Evolutionary conservation across 2,797 vertebrate species (phyloP), one percentile per base, ranked within the genome.

Genomic region (Diceros bicornis): DNA sequence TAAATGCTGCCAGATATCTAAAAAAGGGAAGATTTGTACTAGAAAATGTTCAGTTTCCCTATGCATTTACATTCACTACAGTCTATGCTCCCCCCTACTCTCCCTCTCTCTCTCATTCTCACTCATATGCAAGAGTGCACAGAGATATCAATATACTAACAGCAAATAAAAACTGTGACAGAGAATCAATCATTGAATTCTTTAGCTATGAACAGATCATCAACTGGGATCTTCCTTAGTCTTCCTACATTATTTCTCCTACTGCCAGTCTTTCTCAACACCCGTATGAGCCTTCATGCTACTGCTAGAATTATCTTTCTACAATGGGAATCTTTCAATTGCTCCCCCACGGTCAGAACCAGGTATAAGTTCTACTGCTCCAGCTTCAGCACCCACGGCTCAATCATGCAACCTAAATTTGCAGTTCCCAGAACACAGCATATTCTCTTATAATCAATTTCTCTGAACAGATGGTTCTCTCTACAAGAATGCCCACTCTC

Each of bases 1-100:
- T 64, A 96, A 94, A 77, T 25, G 91, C 50, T 96, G 66, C 91
- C 91, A 95, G 50, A 29, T 95, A 95, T 69, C 86, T 74, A 61
- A 77, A 92, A 78, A 41, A 37, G 27, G 27, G 62, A 89, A 96
- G 21, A 81, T 92, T 44, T 93, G 50, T 72, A 79, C 47, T 82
- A 91, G 85, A 68, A 82, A 89, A 78, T 37, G 29, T 59, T 86
- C 6, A n/a, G 86, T 85, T 97, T 96, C 75, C 64, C 78, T 18
- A 81, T 7, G 44, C n/a, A 47, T 55, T 71, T 69, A 66, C 29
- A 5, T 74, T 37, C 66, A 7, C 47, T 61, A 6, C 23, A 1
- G 1, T 10, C 34, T 0, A 0, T 2, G 8, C 13, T 21, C 16
- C 21, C 9, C 18, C 4, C 18, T 77, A 13, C 4, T 7, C 10